These are phyloP conservation scores for Diadophis punctatus DNA, from an alignment of 2,113 vertebrate species.

Conservation along the genomic window DNA sequence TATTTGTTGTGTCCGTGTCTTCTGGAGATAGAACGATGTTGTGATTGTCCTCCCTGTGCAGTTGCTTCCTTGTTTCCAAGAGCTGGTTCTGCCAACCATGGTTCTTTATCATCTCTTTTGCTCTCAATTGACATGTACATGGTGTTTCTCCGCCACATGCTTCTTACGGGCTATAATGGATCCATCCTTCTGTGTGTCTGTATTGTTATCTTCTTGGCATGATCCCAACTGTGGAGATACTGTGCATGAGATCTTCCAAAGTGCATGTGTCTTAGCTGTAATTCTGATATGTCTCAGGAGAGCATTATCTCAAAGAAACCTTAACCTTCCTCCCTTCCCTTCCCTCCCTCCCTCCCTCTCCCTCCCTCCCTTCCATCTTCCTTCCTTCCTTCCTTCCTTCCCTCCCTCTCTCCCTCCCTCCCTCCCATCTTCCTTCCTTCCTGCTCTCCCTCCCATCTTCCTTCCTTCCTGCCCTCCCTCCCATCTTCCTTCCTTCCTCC, in stretches of 20 bases:
- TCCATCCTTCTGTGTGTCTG: neutral
- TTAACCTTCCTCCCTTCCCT: slow-evolving; percentile 65
- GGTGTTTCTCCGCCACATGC: neutral
- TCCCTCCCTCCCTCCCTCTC: slow-evolving; percentile 35
- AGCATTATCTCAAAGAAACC: slow-evolving; percentile 57
- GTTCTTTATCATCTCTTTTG: neutral
- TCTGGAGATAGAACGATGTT: neutral
- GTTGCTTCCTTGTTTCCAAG: neutral
- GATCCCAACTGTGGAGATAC: neutral
- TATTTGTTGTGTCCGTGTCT: neutral
- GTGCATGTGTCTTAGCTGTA: slow-evolving; percentile 35
- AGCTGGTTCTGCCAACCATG: neutral
- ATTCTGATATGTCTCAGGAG: slow-evolving; percentile 27
- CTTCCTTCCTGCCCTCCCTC: neutral
- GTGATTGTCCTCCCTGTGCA: neutral
- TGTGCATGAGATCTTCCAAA: neutral
- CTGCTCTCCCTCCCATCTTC: slow-evolving; percentile 45
- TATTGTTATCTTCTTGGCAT: slow-evolving; percentile 13
- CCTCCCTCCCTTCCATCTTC: too few species aligned
- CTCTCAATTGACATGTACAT: neutral
- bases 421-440: slow-evolving; percentile 69
- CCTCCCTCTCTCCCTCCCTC: neutral
- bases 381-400: slow-evolving; percentile 26
- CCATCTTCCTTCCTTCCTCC: slow-evolving; percentile 18
- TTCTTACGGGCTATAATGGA: slow-evolving; percentile 6